Base-by-base conservation (phyloP, 2,888 invertebrate species). In the Silvanus unidentatus region DNA sequence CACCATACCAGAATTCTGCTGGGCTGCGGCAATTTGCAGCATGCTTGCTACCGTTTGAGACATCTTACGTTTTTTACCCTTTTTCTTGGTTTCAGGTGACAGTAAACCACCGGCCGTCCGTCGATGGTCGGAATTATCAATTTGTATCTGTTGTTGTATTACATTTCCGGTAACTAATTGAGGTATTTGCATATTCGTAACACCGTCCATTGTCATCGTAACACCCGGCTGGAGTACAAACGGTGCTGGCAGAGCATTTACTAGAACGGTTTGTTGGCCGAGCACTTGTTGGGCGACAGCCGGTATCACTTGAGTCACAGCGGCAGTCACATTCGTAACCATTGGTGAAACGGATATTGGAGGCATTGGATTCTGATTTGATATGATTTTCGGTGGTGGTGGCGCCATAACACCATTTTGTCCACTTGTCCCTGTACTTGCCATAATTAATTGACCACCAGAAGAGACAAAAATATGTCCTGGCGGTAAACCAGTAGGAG, bases 171-270 rank as follows among this genome's bases (percentile, higher is more conserved):
- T 73, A 1, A 85, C 79, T 29, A 85, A 75, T 64, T 86, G 86
- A 11, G 86, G 83, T 59, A 86, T 71, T 43, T 83, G 81, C 49
- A 82, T 73, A 52, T 82, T 82, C 1, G 62, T 57, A 52, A 64
- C 60, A 0, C 85, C 83, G 54, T 88, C 88, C 57, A 88, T 81
- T 0, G 85, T 79, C 79, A 88, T 82, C 0, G 71, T 67, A 53
- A 87, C 80, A 2, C 84, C 79, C 1, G 86, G 86, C 60, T 89
- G 89, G 35, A 90, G 77, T 4, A 90, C 81, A 55, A 88, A 86
- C 0, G 88, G 88, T 12, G 86, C 76, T 39, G 84, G 85, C 49
- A 90, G 71, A 0, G 89, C 82, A 62, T 91, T 91, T 1, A 92
- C 84, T 3, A 92, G 77, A 0, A 89, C 86, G 0, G 88, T 83